Evolutionary conservation across 2,888 invertebrate genomes (phyloP), one percentile per base, ranked within the genome.

Genomic region (Habroteleia sp.): DNA sequence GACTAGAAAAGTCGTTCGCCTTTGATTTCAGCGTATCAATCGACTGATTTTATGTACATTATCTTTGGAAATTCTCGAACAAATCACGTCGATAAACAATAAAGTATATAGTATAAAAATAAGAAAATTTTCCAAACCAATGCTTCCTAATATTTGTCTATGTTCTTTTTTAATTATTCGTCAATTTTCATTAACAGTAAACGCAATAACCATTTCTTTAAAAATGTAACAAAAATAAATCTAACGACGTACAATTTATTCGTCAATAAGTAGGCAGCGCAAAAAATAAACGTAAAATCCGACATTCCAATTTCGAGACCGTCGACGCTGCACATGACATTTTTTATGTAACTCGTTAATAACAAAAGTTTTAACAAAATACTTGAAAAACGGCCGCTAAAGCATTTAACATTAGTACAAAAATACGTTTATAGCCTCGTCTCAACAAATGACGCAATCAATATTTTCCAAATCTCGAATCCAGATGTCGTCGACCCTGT

Each of bases 361-460:
- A 50, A 48, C 20, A 35, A 20, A 20, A 35, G 0, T 35, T 35
- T 23, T 17, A 52, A 37, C 16, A 52, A 52, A 48, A 37, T 25
- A 35, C 10, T 16, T 6, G 5, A 10, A 44, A 35, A 44, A 35
- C 1, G n/a, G 42, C 8, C 35, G 39, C 39, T 8, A 42, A 65
- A 42, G 44, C 25, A 27, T 35, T 25, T 10, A 44, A 52, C 35
- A 33, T 14, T 68, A 14, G 48, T 68, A 68, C 41, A 58, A 68
- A 68, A 68, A 68, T 68, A 68, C 33, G 48, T 20, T 65, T 63
- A 56, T 39, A 46, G 56, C 37, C 46, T 39, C 46, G 23, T 50
- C 41, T 39, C 31, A 39, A 48, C 48, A 48, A 29, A 48, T 39
- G 8, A 48, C 11, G 48, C 16, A 31, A 31, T 56, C 33, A 33